phyloP scores from a whole-genome alignment of 2,888 invertebrate species.

The Agrilus mali region DNA sequence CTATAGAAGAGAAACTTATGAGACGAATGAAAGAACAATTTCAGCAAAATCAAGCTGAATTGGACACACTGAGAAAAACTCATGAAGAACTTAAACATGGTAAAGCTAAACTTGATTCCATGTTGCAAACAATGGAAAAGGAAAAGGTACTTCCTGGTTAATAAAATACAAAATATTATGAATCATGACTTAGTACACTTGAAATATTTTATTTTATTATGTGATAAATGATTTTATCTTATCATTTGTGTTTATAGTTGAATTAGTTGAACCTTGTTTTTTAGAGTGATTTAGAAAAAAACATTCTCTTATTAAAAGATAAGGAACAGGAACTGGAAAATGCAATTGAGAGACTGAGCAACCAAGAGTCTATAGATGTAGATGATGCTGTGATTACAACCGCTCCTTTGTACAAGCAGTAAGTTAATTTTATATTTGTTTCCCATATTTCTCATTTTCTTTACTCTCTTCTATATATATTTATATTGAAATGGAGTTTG shows the following conservation, averaged over 20 bases:
- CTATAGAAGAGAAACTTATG: constrained; percentile 88
- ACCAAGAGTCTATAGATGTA: constrained; percentile 74
- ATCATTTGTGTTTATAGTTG: too few relatives aligned
- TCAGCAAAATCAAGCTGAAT: constrained; percentile 82
- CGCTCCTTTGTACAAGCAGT: constrained; percentile 92
- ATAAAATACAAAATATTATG: background rate
- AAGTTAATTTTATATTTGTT: constrained; percentile 26
- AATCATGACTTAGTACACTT: background rate
- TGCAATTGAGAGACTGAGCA: constrained; percentile 61
- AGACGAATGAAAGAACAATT: constrained; percentile 79
- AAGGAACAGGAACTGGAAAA: constrained; percentile 78
- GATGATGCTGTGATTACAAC: constrained; percentile 96
- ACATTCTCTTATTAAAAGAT: constrained; percentile 69
- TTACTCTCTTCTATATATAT: background rate
- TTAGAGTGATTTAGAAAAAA: constrained; percentile 69
- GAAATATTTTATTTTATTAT: background rate
- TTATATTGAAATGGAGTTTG: too few relatives aligned
- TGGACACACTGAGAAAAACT: constrained; percentile 77
- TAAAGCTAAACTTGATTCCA: constrained; percentile 65
- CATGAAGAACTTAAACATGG: constrained; percentile 79
- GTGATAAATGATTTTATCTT: too few relatives aligned
- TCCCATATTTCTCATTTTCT: constrained; percentile 2
- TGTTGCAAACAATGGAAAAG: constrained; percentile 61
- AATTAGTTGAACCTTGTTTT: constrained; percentile 1
- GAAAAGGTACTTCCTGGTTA: constrained; percentile 41